Evolutionary conservation across 2,888 invertebrate genomes (phyloP).

Genomic region (Ennomos erosarius): DNA sequence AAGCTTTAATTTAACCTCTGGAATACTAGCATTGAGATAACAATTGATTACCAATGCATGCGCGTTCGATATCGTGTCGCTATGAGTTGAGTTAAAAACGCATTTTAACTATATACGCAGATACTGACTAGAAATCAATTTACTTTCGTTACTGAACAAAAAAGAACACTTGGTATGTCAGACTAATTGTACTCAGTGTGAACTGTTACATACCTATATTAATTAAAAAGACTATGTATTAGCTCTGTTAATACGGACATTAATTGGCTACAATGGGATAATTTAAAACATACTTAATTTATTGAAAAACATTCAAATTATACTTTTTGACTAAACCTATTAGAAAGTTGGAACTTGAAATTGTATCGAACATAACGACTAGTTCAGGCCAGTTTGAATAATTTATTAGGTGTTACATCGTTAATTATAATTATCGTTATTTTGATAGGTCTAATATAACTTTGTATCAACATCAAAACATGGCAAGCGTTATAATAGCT

Average conservation of each 20-base stretch:
- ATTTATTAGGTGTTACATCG: too few relatives aligned
- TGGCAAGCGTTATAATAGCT: too few relatives aligned
- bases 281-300: constrained; percentile 14
- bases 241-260: constrained; percentile 12
- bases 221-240: constrained; percentile 14
- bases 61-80: too few relatives aligned
- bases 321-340: constrained; percentile 8
- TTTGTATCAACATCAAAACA: neutral
- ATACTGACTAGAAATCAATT: constrained; percentile 2
- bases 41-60: too few relatives aligned
- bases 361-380: constrained; percentile 5
- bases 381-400: neutral
- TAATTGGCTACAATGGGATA: constrained; percentile 10
- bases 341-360: constrained; percentile 20
- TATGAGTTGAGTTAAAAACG: neutral
- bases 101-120: neutral
- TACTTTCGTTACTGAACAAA: constrained; percentile 4
- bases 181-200: constrained; percentile 5
- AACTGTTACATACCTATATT: constrained; percentile 10
- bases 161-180: constrained; percentile 4
- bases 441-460: too few relatives aligned
- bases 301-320: constrained; percentile 16
- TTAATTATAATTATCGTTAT: too few relatives aligned
- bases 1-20: too few relatives aligned
- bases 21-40: too few relatives aligned